These are phyloP conservation scores for Hypanus sabinus DNA, from an alignment of 2,113 vertebrate genomes.

Conservation along the genomic window DNA sequence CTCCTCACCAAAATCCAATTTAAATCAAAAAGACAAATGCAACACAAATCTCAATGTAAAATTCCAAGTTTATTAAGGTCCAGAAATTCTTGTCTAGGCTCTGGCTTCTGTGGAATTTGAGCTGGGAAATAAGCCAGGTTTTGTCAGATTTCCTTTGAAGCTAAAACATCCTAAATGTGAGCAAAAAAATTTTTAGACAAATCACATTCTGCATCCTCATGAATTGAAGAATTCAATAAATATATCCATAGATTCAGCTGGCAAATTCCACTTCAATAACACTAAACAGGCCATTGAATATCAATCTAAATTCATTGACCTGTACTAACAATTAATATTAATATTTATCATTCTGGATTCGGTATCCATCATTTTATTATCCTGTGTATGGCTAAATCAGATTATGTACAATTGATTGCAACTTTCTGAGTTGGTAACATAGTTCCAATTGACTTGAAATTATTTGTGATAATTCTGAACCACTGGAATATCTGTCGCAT, in stretches of 20 bases:
- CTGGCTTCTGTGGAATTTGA: neutral
- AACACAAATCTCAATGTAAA: neutral
- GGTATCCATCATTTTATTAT: neutral
- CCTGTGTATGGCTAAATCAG: neutral
- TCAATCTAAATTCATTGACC: neutral
- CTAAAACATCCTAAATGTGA: neutral
- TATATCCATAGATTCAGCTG: neutral
- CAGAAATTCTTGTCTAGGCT: neutral
- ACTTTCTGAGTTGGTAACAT: neutral
- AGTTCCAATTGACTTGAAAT: neutral
- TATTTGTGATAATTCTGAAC: too few relatives aligned
- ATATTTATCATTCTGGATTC: neutral
- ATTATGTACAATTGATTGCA: neutral
- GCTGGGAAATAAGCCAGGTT: neutral
- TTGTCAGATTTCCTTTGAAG: neutral
- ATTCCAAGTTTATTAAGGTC: neutral
- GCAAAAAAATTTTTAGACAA: neutral
- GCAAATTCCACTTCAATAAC: neutral
- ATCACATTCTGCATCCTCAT: neutral
- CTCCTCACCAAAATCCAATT: too few relatives aligned
- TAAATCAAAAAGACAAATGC: too few relatives aligned
- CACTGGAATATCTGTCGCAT: neutral
- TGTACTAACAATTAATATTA: neutral
- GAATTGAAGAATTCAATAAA: neutral
- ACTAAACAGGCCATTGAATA: neutral